A percentile compares a stretch with the other conserved stretches of the same genome.
Evolutionary conservation across 2,888 invertebrate genomes (phyloP).

Genomic region (Syrista parreyssii): DNA sequence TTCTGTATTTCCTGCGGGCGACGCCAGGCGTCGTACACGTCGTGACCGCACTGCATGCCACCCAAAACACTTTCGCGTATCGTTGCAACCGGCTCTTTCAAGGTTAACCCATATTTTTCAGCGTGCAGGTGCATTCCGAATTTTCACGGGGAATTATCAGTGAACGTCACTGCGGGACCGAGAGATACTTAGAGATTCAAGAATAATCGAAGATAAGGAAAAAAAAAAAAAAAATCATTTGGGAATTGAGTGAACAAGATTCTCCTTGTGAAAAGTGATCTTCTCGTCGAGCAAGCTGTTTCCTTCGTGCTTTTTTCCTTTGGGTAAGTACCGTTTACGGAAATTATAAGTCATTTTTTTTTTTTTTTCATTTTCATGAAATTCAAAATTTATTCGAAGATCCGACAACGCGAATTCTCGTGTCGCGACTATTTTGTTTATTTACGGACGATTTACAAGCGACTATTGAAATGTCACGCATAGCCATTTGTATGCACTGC

Average conservation of each 20-base stretch:
- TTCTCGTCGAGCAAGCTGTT: neutral
- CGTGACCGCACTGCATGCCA: slow-evolving; percentile 42
- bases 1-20: slow-evolving; percentile 50
- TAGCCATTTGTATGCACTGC: neutral
- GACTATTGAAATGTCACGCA: neutral
- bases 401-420: neutral
- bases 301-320: neutral
- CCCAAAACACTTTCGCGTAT: slow-evolving; percentile 63
- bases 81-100: slow-evolving; percentile 61
- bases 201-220: too few species aligned
- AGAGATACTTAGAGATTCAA: too few species aligned
- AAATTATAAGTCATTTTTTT: neutral
- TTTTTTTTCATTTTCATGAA: neutral
- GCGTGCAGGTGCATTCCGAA: slow-evolving; percentile 27
- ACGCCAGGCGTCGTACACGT: slow-evolving; percentile 52
- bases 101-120: slow-evolving; percentile 60
- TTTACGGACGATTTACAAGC: neutral
- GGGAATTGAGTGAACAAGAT: neutral
- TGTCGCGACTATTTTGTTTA: too few species aligned
- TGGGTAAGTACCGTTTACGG: neutral
- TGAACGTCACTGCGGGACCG: neutral
- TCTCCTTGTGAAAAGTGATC: neutral
- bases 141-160: neutral
- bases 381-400: neutral
- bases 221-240: neutral